Evolutionary conservation across 2,113 vertebrate species (phyloP).

Genomic region (Nycticryphes semicollaris): DNA sequence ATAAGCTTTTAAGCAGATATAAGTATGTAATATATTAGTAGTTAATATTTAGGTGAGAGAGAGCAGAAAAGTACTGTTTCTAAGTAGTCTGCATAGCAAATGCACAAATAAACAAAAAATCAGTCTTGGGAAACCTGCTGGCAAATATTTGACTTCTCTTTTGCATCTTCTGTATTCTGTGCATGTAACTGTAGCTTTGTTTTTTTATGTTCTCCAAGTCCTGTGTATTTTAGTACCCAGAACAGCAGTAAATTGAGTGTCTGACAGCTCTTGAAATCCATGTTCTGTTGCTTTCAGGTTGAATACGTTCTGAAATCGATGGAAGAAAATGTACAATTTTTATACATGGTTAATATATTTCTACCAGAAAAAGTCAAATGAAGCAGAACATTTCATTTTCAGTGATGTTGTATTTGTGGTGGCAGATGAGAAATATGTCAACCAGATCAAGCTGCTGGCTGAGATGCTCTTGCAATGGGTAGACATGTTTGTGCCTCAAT

Average conservation of each 20-base stretch:
- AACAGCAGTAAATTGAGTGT: conserved; percentile 52
- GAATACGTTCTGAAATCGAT: conserved; percentile 55
- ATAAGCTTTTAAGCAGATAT: neutral
- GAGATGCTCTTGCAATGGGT: neutral
- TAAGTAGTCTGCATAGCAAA: neutral
- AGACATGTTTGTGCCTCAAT: neutral
- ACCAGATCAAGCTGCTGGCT: neutral
- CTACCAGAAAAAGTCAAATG: conserved; percentile 60
- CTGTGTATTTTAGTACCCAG: conserved; percentile 11
- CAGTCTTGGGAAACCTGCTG: neutral
- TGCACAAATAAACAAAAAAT: neutral
- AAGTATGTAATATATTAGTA: neutral
- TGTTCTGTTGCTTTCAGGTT: conserved; percentile 50
- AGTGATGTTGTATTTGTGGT: neutral
- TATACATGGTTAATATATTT: conserved; percentile 61
- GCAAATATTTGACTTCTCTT: neutral
- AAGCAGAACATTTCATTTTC: conserved; percentile 56
- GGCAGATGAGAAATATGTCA: neutral
- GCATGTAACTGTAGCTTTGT: conserved; percentile 19
- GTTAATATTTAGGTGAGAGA: neutral
- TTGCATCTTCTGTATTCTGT: conserved; percentile 14
- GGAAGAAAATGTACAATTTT: conserved; percentile 49
- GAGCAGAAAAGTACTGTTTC: neutral
- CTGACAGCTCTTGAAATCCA: conserved; percentile 57
- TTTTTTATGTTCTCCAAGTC: conserved; percentile 25